phyloP scores from a whole-genome alignment of 1,140 invertebrate species.

The Drosophila lacteicornis region DNA sequence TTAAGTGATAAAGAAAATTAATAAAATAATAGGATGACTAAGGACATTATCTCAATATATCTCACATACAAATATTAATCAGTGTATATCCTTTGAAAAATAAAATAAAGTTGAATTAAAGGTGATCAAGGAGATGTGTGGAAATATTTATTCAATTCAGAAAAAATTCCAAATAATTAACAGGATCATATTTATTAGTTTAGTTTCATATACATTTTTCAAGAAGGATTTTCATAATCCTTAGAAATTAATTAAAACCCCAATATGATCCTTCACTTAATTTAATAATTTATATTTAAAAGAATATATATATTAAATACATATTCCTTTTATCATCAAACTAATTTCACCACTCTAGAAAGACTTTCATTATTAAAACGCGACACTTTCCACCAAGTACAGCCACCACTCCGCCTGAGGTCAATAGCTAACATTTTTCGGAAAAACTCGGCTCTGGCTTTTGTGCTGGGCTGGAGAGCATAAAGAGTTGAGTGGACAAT shows the following conservation, averaged over 20 bases:
- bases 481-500: conserved; percentile 74
- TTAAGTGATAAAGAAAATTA: not conserved
- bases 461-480: conserved; percentile 43
- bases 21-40: not conserved
- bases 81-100: not conserved
- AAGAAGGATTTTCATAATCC: not conserved
- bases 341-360: conserved; percentile 30
- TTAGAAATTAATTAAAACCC: not conserved
- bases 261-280: not conserved
- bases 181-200: not conserved
- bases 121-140: not conserved
- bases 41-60: not conserved
- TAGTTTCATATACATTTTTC: not conserved
- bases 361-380: conserved; percentile 12
- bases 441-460: conserved; percentile 11
- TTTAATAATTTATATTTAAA: not conserved
- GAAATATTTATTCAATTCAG: not conserved
- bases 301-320: not conserved
- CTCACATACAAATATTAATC: not conserved
- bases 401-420: conserved; percentile 57
- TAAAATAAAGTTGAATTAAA: not conserved
- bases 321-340: no score
- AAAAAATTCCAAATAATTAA: not conserved
- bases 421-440: conserved; percentile 67
- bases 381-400: conserved; percentile 45